Percentiles rank a stretch among this genome's conserved stretches.
phyloP scores from a whole-genome alignment of 2,797 vertebrate genomes.

The Rhyacichthys aspro region DNA sequence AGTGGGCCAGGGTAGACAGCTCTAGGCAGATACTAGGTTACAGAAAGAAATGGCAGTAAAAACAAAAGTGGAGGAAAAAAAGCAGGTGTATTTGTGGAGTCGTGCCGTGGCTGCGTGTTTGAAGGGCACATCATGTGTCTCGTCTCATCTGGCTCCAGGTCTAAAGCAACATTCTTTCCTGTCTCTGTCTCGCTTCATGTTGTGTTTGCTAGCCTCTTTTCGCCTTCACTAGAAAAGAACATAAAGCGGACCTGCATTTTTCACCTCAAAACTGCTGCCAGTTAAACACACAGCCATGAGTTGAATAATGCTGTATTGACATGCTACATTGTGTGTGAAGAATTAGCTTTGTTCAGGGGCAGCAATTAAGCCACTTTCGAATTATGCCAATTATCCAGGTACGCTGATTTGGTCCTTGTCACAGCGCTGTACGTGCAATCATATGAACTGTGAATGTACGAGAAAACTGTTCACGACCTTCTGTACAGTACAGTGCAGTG shows the following conservation, averaged over 20 bases:
- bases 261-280: neutral
- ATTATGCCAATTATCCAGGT: neutral
- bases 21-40: constrained; percentile 47
- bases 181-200: constrained; percentile 44
- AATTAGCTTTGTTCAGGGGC: neutral
- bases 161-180: constrained; percentile 35
- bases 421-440: neutral
- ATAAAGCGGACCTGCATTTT: neutral
- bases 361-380: neutral
- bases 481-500: too few relatives aligned
- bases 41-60: constrained; percentile 48
- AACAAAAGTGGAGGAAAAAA: constrained; percentile 37
- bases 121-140: constrained; percentile 59
- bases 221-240: constrained; percentile 26
- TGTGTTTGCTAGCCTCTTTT: constrained; percentile 26
- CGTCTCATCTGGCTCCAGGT: constrained; percentile 57
- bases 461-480: too few relatives aligned
- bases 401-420: neutral
- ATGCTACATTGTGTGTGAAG: neutral
- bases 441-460: neutral
- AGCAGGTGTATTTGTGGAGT: constrained; percentile 60
- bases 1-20: constrained; percentile 54
- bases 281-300: neutral
- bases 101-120: constrained; percentile 48
- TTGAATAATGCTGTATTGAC: neutral